Conservation (phyloP, 2,888 invertebrate genomes). For the Itoplectis maculator region DNA sequence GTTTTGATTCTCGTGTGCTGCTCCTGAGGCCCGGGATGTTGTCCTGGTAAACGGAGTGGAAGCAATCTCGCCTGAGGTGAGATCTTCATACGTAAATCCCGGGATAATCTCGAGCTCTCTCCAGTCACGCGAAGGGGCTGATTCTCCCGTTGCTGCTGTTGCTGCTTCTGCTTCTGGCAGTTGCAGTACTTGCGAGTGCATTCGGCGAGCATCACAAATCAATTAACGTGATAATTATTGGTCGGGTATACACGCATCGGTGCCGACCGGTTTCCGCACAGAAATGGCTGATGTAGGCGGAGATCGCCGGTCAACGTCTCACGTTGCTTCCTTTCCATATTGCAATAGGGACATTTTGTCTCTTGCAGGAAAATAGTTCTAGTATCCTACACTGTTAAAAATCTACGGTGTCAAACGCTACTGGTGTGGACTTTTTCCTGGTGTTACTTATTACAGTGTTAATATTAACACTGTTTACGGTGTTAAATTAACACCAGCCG, state of each 20-base stretch:
- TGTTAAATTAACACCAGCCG: too few species aligned
- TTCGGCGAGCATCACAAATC: slow-evolving; percentile 68
- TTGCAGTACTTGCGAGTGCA: slow-evolving; percentile 7
- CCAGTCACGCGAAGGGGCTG: slow-evolving; percentile 59
- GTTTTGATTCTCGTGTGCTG: not conserved
- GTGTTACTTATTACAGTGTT: too few species aligned
- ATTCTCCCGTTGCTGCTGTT: not conserved
- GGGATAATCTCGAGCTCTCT: slow-evolving; percentile 56
- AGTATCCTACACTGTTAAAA: not conserved
- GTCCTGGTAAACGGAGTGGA: slow-evolving; percentile 1
- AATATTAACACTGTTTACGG: too few species aligned
- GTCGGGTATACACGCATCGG: slow-evolving; percentile 44
- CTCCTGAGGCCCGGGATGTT: not conserved
- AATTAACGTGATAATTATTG: slow-evolving; percentile 73
- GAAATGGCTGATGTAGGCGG: slow-evolving; percentile 4
- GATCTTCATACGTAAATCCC: slow-evolving; percentile 30
- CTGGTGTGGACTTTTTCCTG: too few species aligned
- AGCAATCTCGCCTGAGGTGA: slow-evolving; percentile 20
- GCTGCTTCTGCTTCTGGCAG: not conserved
- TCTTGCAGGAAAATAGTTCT: not conserved
- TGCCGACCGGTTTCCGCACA: slow-evolving; percentile 14
- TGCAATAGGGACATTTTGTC: not conserved
- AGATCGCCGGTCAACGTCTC: not conserved
- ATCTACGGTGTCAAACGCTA: too few species aligned
- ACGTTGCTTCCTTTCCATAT: not conserved